Percentiles rank a stretch among this genome's conserved stretches.
These are phyloP conservation scores for Acanthisitta chloris DNA, from an alignment of 2,113 vertebrate species.

Conservation along the genomic window DNA sequence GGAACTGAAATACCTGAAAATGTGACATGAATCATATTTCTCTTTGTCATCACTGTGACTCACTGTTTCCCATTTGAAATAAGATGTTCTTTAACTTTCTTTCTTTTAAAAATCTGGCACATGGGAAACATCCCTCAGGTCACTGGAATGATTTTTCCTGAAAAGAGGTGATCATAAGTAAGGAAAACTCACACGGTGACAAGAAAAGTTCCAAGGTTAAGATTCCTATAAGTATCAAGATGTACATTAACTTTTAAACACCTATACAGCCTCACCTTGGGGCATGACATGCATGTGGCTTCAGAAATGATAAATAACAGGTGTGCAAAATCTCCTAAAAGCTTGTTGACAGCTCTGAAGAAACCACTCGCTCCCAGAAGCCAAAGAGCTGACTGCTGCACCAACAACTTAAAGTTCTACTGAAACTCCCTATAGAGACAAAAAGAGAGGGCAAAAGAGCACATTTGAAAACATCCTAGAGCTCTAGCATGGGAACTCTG, in stretches of 20 bases:
- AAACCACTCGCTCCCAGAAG: neutral
- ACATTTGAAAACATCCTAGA: neutral
- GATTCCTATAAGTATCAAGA: neutral
- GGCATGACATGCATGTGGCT: neutral
- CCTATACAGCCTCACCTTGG: neutral
- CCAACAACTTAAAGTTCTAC: neutral
- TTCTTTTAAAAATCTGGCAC: neutral
- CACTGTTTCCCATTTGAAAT: neutral
- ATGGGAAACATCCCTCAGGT: neutral
- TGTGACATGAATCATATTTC: constrained; percentile 41
- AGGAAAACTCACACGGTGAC: neutral
- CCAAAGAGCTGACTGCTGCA: neutral
- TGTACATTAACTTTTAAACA: neutral
- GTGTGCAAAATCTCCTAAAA: constrained; percentile 3
- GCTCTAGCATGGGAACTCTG: neutral
- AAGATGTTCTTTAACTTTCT: neutral
- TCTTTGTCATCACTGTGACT: constrained; percentile 34
- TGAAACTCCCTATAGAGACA: neutral
- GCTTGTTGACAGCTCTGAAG: neutral
- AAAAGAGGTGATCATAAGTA: rapidly evolving
- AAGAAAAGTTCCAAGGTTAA: neutral
- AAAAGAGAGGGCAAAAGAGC: neutral
- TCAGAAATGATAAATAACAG: constrained; percentile 9
- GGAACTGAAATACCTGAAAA: constrained; percentile 27
- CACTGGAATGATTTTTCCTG: neutral